phyloP scores from a whole-genome alignment of 2,797 vertebrate species.

The Parauchenoglanis ngamensis region DNA sequence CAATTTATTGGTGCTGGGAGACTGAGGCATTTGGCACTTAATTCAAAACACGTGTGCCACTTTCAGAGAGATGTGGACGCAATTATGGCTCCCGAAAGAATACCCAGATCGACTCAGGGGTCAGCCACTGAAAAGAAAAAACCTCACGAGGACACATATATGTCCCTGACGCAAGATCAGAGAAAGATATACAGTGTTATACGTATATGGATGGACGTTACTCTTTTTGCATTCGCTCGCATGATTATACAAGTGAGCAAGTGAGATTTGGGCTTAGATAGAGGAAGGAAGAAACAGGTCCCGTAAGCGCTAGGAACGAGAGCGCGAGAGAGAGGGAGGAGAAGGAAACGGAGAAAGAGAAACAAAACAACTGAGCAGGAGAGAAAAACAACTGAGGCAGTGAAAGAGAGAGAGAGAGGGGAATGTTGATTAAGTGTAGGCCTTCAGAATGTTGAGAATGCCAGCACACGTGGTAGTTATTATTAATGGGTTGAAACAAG shows the following conservation, averaged over 20 bases:
- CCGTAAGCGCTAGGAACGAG: constrained; percentile 33
- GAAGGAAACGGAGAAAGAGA: not conserved
- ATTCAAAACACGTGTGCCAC: constrained; percentile 61
- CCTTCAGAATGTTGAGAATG: constrained; percentile 47
- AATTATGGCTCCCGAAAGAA: constrained; percentile 53
- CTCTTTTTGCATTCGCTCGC: constrained; percentile 1
- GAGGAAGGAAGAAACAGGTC: constrained; percentile 40
- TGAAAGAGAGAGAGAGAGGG: constrained; percentile 36
- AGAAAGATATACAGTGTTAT: not conserved
- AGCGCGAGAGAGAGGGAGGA: not conserved
- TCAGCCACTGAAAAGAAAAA: constrained; percentile 49
- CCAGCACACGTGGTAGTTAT: constrained; percentile 61
- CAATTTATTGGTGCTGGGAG: constrained; percentile 58
- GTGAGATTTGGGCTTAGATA: constrained; percentile 26
- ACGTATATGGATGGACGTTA: not conserved
- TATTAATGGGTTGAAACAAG: constrained; percentile 44
- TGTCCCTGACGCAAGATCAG: constrained; percentile 28
- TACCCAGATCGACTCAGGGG: constrained; percentile 45
- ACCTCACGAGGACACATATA: not conserved
- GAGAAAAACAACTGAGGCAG: constrained; percentile 24
- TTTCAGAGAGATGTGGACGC: constrained; percentile 51
- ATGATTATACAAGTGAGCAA: constrained; percentile 6
- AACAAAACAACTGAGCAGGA: constrained; percentile 9
- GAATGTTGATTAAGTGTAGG: constrained; percentile 38
- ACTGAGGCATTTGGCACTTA: constrained; percentile 54